These are phyloP conservation scores for Hirundichthys speculiger DNA, from an alignment of 2,113 vertebrate species.

Conservation along the genomic window DNA sequence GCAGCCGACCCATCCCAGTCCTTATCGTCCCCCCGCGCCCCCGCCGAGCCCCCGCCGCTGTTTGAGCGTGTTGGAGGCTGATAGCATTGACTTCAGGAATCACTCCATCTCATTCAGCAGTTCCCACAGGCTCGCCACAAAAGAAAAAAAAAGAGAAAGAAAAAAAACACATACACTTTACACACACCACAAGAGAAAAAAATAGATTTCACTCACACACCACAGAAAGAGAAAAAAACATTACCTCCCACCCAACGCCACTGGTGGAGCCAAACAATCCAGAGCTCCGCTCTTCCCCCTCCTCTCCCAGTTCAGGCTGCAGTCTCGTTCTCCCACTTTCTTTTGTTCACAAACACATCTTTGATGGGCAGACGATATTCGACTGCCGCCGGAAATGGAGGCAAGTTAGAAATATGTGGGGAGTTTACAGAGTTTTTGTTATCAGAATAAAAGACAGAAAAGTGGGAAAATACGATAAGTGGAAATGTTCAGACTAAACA, in stretches of 20 bases:
- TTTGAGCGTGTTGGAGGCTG: constrained; percentile 83
- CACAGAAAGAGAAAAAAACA: constrained; percentile 45
- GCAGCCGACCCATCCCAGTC: constrained; percentile 59
- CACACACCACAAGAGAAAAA: constrained; percentile 64
- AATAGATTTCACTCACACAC: constrained; percentile 64
- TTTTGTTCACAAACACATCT: constrained; percentile 51
- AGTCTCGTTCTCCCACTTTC: constrained; percentile 11
- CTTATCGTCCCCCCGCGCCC: constrained; percentile 64
- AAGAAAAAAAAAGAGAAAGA: constrained; percentile 67
- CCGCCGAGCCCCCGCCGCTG: constrained; percentile 74
- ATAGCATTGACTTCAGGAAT: constrained; percentile 85
- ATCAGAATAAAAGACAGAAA: constrained; percentile 28
- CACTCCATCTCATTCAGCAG: constrained; percentile 74
- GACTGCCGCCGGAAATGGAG: constrained; percentile 63
- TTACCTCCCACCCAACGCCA: constrained; percentile 57
- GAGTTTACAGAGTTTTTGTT: constrained; percentile 66
- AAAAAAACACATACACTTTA: constrained; percentile 58
- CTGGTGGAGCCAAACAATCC: constrained; percentile 69
- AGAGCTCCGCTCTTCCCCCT: constrained; percentile 27
- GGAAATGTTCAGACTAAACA: constrained; percentile 73
- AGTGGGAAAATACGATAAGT: constrained; percentile 66
- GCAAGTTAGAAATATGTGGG: constrained; percentile 56
- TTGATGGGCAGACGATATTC: constrained; percentile 68
- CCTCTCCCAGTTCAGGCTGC: constrained; percentile 23
- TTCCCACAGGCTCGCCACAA: constrained; percentile 75